phyloP scores from a whole-genome alignment of 2,797 vertebrate genomes.

The Hemitrygon akajei region DNA sequence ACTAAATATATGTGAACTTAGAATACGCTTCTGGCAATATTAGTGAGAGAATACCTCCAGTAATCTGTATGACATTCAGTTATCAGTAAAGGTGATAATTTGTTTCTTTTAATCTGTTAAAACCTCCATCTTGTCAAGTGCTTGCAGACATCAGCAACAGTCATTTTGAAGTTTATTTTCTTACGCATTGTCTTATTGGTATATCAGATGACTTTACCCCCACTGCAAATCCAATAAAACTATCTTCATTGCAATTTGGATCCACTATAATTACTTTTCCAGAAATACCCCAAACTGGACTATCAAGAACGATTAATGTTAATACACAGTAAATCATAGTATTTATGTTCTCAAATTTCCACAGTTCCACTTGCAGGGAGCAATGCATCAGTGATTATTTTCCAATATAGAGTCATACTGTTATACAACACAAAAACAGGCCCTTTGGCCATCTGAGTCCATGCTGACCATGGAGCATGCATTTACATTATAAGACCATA shows the following conservation, averaged over 20 bases:
- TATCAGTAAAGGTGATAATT: not conserved
- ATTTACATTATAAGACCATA: too few species aligned
- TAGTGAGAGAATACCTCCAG: not conserved
- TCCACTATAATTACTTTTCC: not conserved
- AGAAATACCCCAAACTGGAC: constrained; percentile 8
- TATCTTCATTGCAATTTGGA: not conserved
- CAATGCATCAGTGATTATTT: not conserved
- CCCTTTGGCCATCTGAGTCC: too few species aligned
- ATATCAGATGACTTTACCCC: not conserved
- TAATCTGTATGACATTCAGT: not conserved
- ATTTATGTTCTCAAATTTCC: not conserved
- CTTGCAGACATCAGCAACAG: not conserved
- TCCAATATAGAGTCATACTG: too few species aligned
- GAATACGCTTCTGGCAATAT: not conserved
- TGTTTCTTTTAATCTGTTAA: not conserved
- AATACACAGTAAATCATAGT: not conserved
- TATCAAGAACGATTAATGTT: constrained; percentile 8
- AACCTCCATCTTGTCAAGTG: not conserved
- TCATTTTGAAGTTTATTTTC: not conserved
- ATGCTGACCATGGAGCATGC: too few species aligned
- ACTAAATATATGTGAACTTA: not conserved
- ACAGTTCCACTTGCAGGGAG: not conserved
- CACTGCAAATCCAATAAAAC: not conserved
- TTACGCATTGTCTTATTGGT: not conserved
- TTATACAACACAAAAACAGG: too few species aligned